These are phyloP conservation scores for Pelusios castaneus DNA, from an alignment of 2,113 vertebrate species.

Conservation along the genomic window DNA sequence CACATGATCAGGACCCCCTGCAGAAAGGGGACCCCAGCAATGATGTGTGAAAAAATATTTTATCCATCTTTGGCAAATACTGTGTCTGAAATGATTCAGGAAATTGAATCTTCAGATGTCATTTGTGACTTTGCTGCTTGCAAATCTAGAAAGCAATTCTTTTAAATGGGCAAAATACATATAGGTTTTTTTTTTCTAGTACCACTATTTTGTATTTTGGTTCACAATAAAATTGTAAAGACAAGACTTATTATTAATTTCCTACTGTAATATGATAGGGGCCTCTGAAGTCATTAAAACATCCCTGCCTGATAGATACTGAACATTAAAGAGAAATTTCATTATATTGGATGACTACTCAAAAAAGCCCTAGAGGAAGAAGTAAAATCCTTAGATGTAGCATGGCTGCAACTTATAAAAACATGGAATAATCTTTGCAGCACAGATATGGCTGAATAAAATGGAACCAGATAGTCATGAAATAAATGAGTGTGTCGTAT, in stretches of 20 bases:
- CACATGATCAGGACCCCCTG: background rate
- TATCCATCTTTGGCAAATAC: background rate
- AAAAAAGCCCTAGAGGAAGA: background rate
- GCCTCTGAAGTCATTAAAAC: background rate
- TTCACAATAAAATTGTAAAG: background rate
- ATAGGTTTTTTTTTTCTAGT: background rate
- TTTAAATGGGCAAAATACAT: background rate
- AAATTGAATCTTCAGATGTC: background rate
- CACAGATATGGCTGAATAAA: background rate
- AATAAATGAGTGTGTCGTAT: background rate
- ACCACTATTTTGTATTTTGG: background rate
- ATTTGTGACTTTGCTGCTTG: background rate
- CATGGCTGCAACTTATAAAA: background rate
- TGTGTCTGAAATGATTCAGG: background rate
- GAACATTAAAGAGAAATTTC: background rate
- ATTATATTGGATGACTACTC: background rate
- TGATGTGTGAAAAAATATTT: background rate
- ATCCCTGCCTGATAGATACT: background rate
- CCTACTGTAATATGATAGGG: background rate
- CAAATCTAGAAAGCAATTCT: background rate
- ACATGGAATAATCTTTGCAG: background rate
- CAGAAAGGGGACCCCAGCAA: background rate
- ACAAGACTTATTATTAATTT: background rate
- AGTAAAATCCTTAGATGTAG: background rate
- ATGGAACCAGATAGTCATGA: background rate